phyloP scores from a whole-genome alignment of 2,113 vertebrate species.

The Oreochromis aureus region DNA sequence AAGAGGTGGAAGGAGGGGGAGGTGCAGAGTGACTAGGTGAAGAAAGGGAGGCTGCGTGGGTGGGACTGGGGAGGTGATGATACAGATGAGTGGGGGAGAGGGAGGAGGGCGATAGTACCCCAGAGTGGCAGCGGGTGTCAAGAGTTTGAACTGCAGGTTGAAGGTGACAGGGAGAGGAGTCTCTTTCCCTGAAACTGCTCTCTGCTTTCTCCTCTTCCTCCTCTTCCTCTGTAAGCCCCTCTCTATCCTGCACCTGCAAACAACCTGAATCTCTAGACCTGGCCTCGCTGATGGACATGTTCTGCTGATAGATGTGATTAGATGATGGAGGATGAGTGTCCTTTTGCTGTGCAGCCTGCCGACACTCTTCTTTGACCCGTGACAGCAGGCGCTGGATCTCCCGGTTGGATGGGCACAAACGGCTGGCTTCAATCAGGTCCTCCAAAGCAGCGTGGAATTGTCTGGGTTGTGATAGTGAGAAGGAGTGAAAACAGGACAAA shows the following conservation, averaged over 20 bases:
- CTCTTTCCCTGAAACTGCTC: background rate
- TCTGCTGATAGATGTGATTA: constrained; percentile 38
- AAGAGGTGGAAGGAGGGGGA: constrained; percentile 76
- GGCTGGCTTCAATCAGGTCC: constrained; percentile 87
- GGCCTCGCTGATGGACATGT: constrained; percentile 41
- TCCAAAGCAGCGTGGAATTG: constrained; percentile 86
- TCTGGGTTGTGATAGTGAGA: constrained; percentile 57
- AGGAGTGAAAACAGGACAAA: background rate
- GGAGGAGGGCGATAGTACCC: constrained; percentile 4
- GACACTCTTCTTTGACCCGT: constrained; percentile 91
- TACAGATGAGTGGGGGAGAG: constrained; percentile 80
- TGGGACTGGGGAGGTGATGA: constrained; percentile 81
- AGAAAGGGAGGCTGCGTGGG: constrained; percentile 79
- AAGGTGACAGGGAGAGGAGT: constrained; percentile 51
- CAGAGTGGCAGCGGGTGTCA: constrained; percentile 1
- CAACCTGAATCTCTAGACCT: constrained; percentile 4
- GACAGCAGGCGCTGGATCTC: constrained; percentile 89
- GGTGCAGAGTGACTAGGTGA: constrained; percentile 74
- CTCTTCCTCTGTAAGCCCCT: constrained; percentile 28
- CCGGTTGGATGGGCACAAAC: constrained; percentile 87
- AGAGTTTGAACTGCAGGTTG: constrained; percentile 12
- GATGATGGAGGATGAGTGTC: constrained; percentile 60
- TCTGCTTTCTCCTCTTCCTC: constrained; percentile 17
- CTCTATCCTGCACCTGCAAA: constrained; percentile 34
- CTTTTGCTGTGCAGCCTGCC: constrained; percentile 54